Percentiles rank a stretch among this genome's conserved stretches.
These are phyloP conservation scores for Notocelia uddmanniana DNA, from an alignment of 2,888 invertebrate genomes.

Conservation along the genomic window DNA sequence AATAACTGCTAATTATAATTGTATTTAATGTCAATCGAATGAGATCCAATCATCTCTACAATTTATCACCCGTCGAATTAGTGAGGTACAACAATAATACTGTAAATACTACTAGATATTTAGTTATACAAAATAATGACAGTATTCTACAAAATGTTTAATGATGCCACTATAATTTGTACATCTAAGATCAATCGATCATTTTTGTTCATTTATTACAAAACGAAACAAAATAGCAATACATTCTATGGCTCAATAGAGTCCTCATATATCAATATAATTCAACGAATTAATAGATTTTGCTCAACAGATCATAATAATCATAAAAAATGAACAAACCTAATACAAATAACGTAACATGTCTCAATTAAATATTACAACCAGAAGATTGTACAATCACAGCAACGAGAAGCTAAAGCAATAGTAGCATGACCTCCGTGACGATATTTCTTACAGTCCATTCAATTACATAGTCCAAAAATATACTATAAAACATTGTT, in stretches of 20 bases:
- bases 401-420: conserved; percentile 80
- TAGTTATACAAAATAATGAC: conserved; percentile 63
- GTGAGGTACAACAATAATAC: conserved; percentile 51
- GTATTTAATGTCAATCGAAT: conserved; percentile 49
- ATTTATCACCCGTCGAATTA: conserved; percentile 51
- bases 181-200: conserved; percentile 53
- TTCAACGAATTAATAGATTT: conserved; percentile 26
- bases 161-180: conserved; percentile 22
- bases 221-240: conserved; percentile 12
- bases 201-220: conserved; percentile 9
- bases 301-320: conserved; percentile 45
- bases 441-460: conserved; percentile 51
- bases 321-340: conserved; percentile 49
- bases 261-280: background rate
- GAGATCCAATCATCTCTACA: conserved; percentile 61
- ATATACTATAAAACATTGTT: conserved; percentile 60
- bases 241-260: conserved; percentile 14
- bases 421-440: conserved; percentile 62
- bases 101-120: conserved; percentile 61
- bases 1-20: conserved; percentile 54
- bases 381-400: conserved; percentile 60
- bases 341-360: conserved; percentile 45
- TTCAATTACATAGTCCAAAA: conserved; percentile 64
- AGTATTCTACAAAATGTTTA: conserved; percentile 48
- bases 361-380: conserved; percentile 52